phyloP scores from a whole-genome alignment of 1,140 invertebrate genomes.

The Phocides pigmalion region DNA sequence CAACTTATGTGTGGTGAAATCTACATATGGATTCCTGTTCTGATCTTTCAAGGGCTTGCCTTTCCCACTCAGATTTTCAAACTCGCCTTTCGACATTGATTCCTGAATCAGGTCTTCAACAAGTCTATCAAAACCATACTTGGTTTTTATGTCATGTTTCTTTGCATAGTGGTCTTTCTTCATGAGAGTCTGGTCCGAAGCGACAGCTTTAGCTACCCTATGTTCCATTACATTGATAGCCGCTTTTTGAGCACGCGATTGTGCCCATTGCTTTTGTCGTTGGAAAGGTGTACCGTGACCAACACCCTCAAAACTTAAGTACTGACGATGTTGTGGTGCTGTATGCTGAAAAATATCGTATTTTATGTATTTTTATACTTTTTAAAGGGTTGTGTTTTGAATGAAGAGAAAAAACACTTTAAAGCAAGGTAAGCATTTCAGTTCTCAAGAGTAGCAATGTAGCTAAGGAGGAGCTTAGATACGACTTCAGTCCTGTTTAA shows the following conservation, averaged over 20 bases:
- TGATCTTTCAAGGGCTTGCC: conserved; percentile 91
- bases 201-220: conserved; percentile 87
- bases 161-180: conserved; percentile 85
- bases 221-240: conserved; percentile 91
- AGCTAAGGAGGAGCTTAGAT: no score
- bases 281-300: conserved; percentile 91
- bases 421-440: no score
- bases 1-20: conserved; percentile 94
- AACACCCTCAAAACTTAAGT: conserved; percentile 90
- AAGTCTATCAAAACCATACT: conserved; percentile 93
- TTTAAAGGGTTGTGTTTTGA: no score
- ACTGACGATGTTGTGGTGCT: conserved; percentile 94
- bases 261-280: conserved; percentile 89
- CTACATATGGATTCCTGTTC: conserved; percentile 92
- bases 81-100: conserved; percentile 94
- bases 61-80: conserved; percentile 90
- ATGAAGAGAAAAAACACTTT: no score
- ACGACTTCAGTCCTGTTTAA: no score
- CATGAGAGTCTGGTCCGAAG: conserved; percentile 88
- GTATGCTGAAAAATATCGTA: conserved; percentile 87
- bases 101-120: conserved; percentile 96
- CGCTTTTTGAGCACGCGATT: conserved; percentile 88
- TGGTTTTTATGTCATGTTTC: conserved; percentile 91
- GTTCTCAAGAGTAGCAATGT: no score
- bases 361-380: background rate